phyloP scores from a whole-genome alignment of 2,888 invertebrate genomes.

The Acronicta aceris region DNA sequence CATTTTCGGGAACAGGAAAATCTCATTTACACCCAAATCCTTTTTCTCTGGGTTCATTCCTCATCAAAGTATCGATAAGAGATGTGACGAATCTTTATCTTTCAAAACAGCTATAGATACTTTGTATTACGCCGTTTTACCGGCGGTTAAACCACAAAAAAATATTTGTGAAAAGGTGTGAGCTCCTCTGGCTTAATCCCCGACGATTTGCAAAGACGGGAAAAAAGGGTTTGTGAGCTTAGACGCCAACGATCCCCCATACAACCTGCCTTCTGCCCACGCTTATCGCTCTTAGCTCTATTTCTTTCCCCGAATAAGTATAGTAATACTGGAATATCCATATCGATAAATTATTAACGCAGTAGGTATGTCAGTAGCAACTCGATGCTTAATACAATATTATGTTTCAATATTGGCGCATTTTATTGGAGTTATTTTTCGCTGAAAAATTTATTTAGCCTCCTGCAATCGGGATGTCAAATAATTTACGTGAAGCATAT shows the following conservation, averaged over 20 bases:
- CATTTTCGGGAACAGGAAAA: conserved; percentile 63
- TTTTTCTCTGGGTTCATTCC: conserved; percentile 63
- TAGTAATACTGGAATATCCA: conserved; percentile 70
- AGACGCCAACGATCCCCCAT: conserved; percentile 73
- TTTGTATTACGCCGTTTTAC: conserved; percentile 80
- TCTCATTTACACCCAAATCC: conserved; percentile 66
- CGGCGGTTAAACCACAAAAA: conserved; percentile 80
- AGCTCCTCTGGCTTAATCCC: conserved; percentile 84
- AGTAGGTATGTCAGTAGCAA: conserved; percentile 26
- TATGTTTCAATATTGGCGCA: conserved; percentile 3
- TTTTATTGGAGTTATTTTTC: conserved; percentile 4
- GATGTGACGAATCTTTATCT: conserved; percentile 69
- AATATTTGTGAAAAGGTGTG: conserved; percentile 85
- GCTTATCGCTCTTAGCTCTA: conserved; percentile 78
- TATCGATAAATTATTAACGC: conserved; percentile 62
- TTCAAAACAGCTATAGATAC: conserved; percentile 75
- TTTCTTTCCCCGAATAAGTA: conserved; percentile 78
- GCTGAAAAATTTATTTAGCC: conserved; percentile 1
- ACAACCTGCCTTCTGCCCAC: conserved; percentile 73
- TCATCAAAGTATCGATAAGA: conserved; percentile 69
- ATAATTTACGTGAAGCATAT: not conserved
- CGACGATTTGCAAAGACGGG: conserved; percentile 86
- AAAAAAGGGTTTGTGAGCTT: conserved; percentile 85
- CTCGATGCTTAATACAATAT: conserved; percentile 20
- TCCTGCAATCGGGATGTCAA: not conserved